Evolutionary conservation across 2,113 vertebrate genomes (phyloP), one percentile per base, ranked within the genome.

Genomic region (Elephantulus edwardii): DNA sequence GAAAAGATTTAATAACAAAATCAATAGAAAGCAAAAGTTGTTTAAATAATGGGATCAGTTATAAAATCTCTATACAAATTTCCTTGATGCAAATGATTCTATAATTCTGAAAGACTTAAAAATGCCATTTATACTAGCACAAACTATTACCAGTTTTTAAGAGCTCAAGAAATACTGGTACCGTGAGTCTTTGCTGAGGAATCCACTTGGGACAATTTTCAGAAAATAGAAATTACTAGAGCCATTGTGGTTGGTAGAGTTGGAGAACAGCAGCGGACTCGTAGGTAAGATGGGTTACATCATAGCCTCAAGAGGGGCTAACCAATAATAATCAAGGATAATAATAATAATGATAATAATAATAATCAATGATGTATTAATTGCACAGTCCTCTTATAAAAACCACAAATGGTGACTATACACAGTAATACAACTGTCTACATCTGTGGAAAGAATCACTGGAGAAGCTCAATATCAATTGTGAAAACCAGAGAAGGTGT

Each of bases 51-150:
- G 3, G 9, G 33, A 5, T 4, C 6, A n/a, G n/a, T 56, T 46
- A 35, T 30, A 60, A 22, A 8, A 8, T 16, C 5, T 2, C 1
- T 11, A 12, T 35, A 33, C 0, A 8, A 16, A 14, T 33, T 28
- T 74, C n/a, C 22, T 86, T 0, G 0, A 42, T n/a, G 33, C 6
- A 58, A 48, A n/a, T 22, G 2, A 26, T 42, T 11, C 7, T 17
- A 33, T 64, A 38, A 54, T 54, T 38, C 7, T 9, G 30, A 38
- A 30, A 46, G 8, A 22, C 35, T n/a, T 48, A 0, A n/a, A 64
- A 83, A 56, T 35, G 64, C 28, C 56, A 19, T 17, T 38, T 64
- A 3, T 42, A 5, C 5, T 8, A 48, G 12, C 54, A 56, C 19
- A 7, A 24, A 26, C 19, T 40, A 13, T 76, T 48, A 17, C 5